phyloP scores from a whole-genome alignment of 2,888 invertebrate species.

The Cryptosula pallasiana region DNA sequence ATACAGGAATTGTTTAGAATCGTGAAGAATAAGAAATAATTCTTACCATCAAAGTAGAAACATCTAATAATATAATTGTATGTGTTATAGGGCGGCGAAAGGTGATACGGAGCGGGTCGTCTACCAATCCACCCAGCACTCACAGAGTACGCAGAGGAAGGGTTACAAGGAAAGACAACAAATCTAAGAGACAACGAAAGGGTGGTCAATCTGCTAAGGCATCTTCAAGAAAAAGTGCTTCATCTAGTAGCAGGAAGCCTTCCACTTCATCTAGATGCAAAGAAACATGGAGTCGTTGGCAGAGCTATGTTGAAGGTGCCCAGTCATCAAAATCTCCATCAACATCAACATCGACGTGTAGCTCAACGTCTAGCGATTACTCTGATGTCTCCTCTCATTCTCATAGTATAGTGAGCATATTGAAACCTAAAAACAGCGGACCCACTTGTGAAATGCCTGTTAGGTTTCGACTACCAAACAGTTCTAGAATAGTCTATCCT shows the following conservation, averaged over 20 bases:
- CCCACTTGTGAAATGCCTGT: conserved; percentile 24
- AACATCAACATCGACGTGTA: not conserved
- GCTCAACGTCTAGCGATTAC: not conserved
- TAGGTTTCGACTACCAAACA: conserved; percentile 14
- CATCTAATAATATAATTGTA: too few species aligned
- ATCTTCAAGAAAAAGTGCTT: not conserved
- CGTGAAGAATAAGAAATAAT: too few species aligned
- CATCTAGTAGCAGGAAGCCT: not conserved
- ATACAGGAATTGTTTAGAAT: too few species aligned
- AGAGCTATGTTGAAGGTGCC: not conserved
- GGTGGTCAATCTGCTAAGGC: not conserved
- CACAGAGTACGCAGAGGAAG: not conserved
- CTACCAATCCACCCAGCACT: not conserved
- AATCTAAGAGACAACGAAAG: not conserved
- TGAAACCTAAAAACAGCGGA: conserved; percentile 12
- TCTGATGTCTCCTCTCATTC: not conserved
- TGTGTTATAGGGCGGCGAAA: too few species aligned
- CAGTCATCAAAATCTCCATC: not conserved
- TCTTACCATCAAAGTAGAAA: too few species aligned
- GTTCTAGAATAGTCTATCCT: conserved; percentile 15
- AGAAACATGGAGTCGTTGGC: not conserved
- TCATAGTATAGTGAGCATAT: conserved; percentile 9
- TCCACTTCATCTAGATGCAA: not conserved
- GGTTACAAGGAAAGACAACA: not conserved
- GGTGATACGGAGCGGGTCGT: too few species aligned